A percentile compares a stretch with the other conserved stretches of the same genome.
Evolutionary conservation across 1,140 invertebrate genomes (phyloP).

Genomic region (Megalonaias nervosa): DNA sequence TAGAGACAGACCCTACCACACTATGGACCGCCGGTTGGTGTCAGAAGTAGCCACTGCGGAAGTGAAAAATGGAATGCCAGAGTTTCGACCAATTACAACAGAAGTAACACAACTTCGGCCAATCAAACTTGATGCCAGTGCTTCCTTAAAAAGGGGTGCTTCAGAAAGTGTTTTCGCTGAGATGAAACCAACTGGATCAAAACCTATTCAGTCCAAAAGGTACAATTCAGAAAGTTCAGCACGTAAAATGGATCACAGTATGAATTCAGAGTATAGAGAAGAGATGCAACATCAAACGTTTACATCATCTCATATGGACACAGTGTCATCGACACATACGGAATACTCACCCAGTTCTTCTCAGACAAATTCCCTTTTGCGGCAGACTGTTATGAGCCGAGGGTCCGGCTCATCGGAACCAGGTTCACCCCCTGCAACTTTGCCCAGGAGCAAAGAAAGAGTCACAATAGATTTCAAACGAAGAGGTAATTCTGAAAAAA

Average conservation of each 20-base stretch:
- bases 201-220: background rate
- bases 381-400: slow-evolving; percentile 7
- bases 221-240: background rate
- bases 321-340: background rate
- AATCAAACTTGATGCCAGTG: slow-evolving; percentile 27
- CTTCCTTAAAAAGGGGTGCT: slow-evolving; percentile 2
- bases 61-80: slow-evolving; percentile 18
- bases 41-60: slow-evolving; percentile 30
- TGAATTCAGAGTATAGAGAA: slow-evolving; percentile 1
- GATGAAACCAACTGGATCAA: slow-evolving; percentile 3
- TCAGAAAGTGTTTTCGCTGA: slow-evolving; percentile 16
- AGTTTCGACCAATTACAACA: slow-evolving; percentile 32
- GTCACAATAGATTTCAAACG: slow-evolving; percentile 25
- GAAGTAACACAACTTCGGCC: slow-evolving; percentile 33
- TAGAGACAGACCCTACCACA: slow-evolving; percentile 21
- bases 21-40: slow-evolving; percentile 15
- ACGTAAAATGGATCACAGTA: background rate
- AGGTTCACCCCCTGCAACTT: slow-evolving; percentile 8
- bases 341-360: slow-evolving; percentile 11
- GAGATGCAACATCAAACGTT: slow-evolving; percentile 9
- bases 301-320: background rate
- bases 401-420: slow-evolving; percentile 12
- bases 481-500: slow-evolving; percentile 18
- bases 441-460: background rate
- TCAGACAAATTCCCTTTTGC: slow-evolving; percentile 21